Evolutionary conservation across 2,113 vertebrate species (phyloP), one percentile per base, ranked within the genome.

Genomic region (Cyrtonyx montezumae): DNA sequence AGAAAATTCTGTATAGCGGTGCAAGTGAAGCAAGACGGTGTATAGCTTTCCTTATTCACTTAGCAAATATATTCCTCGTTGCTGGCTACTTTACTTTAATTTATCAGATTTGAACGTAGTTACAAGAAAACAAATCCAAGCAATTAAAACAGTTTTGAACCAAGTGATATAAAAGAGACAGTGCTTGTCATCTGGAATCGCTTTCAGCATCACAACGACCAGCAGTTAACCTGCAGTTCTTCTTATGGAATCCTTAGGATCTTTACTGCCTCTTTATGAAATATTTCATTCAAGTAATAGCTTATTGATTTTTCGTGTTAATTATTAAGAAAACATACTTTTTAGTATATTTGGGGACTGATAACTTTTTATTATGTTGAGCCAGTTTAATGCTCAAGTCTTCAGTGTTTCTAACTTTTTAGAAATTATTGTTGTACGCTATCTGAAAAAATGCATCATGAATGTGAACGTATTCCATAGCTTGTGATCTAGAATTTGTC

Each of bases 401-500:
- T 43, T 45, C 3, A 18, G 9, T 45, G 3, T 69, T 87, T 84
- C 62, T 71, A 26, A 73, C n/a, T n/a, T n/a, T n/a, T n/a, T n/a
- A n/a, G n/a, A n/a, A n/a, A n/a, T n/a, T 23, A 2, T 3, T 42
- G 17, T 21, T 7, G 70, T 77, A 19, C 15, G 15, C 4, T 70
- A 9, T 6, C 21, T 68, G 32, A 37, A 63, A 66, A 74, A 77
- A 28, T 1, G 0, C 36, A 12, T 13, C 2, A 4, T 5, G 28
- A 10, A 34, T 7, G 5, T 19, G 17, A 58, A 1, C 1, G 4
- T 40, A 8, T 22, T 37, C 5, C 9, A 0, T 14, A 55, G 20
- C 34, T 46, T 45, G 8, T 55, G 9, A 28, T 79, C 34, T 46
- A 34, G 36, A 51, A 21, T 21, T 36, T 13, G 36, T 70, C 43